These are phyloP conservation scores for Leucania comma DNA, from an alignment of 2,888 invertebrate species.

Conservation along the genomic window DNA sequence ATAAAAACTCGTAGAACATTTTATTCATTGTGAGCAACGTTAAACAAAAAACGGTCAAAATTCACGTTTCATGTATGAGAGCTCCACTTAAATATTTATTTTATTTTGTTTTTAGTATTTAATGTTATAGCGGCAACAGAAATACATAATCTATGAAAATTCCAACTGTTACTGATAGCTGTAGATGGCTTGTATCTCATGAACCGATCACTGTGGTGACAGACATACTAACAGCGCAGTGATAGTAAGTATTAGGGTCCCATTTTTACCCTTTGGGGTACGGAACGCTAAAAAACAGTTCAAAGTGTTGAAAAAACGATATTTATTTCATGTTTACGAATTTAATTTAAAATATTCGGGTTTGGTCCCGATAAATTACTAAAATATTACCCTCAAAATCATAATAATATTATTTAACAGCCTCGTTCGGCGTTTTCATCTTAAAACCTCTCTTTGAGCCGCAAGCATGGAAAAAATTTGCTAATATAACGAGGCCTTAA, in stretches of 20 bases:
- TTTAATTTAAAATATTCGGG: neutral
- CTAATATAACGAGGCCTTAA: conserved; percentile 61
- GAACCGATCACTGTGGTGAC: no score
- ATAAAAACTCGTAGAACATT: no score
- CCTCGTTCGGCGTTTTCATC: conserved; percentile 18
- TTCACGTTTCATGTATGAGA: no score
- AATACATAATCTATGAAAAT: neutral
- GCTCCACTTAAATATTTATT: no score
- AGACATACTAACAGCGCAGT: no score
- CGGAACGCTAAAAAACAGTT: neutral
- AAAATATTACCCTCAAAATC: conserved; percentile 6
- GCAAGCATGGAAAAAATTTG: conserved; percentile 49
- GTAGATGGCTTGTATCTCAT: no score
- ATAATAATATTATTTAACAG: conserved; percentile 36
- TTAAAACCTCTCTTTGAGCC: conserved; percentile 34
- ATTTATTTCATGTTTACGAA: neutral
- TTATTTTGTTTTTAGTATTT: neutral
- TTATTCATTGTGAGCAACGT: no score
- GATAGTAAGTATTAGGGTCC: no score
- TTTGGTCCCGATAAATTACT: conserved; percentile 1
- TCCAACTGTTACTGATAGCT: neutral
- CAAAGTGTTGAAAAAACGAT: neutral
- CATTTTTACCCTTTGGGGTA: no score
- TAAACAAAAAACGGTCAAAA: no score
- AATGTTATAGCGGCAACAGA: neutral